These are phyloP conservation scores for Clangula hyemalis DNA, from an alignment of 2,797 vertebrate species.

Conservation along the genomic window DNA sequence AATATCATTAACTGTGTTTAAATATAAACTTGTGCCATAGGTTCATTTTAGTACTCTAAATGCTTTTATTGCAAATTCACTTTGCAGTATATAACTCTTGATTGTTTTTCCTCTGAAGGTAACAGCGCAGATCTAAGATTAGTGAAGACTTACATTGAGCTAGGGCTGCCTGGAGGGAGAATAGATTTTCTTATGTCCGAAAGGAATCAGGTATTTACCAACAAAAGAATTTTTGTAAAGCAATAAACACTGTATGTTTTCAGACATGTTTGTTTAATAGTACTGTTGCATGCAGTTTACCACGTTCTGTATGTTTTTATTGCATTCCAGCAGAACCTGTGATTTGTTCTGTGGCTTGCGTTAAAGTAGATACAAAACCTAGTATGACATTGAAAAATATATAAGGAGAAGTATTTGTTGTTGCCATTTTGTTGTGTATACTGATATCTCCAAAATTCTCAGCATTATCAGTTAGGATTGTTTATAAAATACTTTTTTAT, in stretches of 20 bases:
- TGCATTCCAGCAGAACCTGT: not conserved
- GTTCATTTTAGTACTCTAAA: not conserved
- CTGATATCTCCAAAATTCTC: not conserved
- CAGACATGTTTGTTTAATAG: not conserved
- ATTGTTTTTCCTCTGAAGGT: slow-evolving; percentile 80
- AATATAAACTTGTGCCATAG: not conserved
- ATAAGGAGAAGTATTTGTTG: not conserved
- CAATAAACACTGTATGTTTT: not conserved
- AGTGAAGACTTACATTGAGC: slow-evolving; percentile 97
- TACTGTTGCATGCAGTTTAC: not conserved
- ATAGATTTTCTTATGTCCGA: slow-evolving; percentile 99
- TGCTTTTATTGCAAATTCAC: not conserved
- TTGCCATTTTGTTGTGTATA: not conserved
- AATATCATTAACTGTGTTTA: slow-evolving; percentile 32
- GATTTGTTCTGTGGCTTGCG: not conserved
- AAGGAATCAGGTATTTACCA: slow-evolving; percentile 90
- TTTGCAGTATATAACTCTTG: slow-evolving; percentile 35
- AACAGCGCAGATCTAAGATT: slow-evolving; percentile 97
- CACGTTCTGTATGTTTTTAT: not conserved
- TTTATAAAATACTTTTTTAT: not conserved
- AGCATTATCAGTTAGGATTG: not conserved
- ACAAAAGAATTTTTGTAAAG: not conserved
- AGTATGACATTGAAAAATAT: not conserved
- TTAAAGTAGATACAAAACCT: not conserved
- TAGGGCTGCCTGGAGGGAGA: slow-evolving; percentile 92